These are phyloP conservation scores for Nephila pilipes DNA, from an alignment of 1,140 invertebrate species.

Conservation along the genomic window DNA sequence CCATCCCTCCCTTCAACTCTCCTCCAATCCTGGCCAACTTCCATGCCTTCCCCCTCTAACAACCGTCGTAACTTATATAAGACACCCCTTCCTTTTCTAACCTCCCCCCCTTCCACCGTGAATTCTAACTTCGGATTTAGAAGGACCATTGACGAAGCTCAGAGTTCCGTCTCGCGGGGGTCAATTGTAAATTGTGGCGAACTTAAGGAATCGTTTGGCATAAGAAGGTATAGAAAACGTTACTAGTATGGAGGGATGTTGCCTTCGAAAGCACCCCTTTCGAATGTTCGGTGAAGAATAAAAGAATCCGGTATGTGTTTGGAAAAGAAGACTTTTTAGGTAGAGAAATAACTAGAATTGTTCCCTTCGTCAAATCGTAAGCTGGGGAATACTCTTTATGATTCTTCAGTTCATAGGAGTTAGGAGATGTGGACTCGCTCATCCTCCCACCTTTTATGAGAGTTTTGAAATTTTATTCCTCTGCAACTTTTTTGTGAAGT, in stretches of 20 bases:
- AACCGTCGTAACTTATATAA: background rate
- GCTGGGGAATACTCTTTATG: background rate
- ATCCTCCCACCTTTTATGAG: background rate
- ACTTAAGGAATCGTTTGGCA: background rate
- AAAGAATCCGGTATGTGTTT: background rate
- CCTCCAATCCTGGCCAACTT: constrained; percentile 10
- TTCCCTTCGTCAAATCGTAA: background rate
- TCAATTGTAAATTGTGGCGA: constrained; percentile 60
- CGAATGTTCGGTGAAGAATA: background rate
- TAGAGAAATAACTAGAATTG: background rate
- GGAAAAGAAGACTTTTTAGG: background rate
- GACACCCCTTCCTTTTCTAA: background rate
- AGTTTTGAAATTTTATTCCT: no score
- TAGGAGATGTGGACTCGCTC: background rate
- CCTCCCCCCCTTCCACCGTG: background rate
- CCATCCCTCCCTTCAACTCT: background rate
- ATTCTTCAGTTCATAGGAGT: background rate
- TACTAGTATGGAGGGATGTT: background rate
- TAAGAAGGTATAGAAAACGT: background rate
- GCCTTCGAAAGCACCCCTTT: background rate
- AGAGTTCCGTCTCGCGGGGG: background rate
- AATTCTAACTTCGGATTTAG: constrained; percentile 41
- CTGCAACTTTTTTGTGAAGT: no score
- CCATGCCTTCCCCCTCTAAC: background rate
- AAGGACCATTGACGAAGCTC: constrained; percentile 8